Evolutionary conservation across 1,140 invertebrate species (phyloP), one percentile per base, ranked within the genome.

Genomic region (Zaprionus taronus): DNA sequence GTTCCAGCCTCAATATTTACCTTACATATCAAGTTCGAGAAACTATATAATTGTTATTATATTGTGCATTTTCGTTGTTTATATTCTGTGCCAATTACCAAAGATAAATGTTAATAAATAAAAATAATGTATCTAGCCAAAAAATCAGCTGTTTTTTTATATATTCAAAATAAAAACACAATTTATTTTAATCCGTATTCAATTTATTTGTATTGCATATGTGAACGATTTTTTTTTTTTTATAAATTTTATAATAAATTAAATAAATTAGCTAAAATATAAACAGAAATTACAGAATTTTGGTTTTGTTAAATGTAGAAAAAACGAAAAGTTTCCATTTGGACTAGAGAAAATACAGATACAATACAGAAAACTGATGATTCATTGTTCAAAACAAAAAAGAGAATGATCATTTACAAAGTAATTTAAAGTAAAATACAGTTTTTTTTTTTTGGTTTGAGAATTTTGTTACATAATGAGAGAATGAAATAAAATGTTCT

Each of bases 181-280:
- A 72, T 38, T 53, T 12, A 31, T 34, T 47, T 76, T 72, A n/a
- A 75, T 87, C 44, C 65, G 81, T 67, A 79, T 81, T 89, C 57
- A 68, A 72, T 84, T 87, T 87, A 76, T 73, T 72, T 87, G 70
- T 89, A 58, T 75, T 84, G 81, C 69, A 83, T 72, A 83, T 80
- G 76, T 80, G 70, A 72, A 72, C 62, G 38, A 55, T 72, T 77
- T 72, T 6, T 14, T 63, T 63, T 73, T 76, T 70, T 62, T 75
- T 51, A 70, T 72, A 80, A 71, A 64, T 65, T 85, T 86, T 76
- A 89, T 89, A 84, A 87, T 87, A 87, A 87, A 87, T 87, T 56
- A 89, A 87, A 84, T 87, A 87, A 87, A 87, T 87, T 79, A 87
- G 77, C 84, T 87, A 87, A 81, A 87, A 72, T 78, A 84, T 83